Evolutionary conservation across 1,140 invertebrate species (phyloP).

Genomic region (Wasmannia auropunctata): DNA sequence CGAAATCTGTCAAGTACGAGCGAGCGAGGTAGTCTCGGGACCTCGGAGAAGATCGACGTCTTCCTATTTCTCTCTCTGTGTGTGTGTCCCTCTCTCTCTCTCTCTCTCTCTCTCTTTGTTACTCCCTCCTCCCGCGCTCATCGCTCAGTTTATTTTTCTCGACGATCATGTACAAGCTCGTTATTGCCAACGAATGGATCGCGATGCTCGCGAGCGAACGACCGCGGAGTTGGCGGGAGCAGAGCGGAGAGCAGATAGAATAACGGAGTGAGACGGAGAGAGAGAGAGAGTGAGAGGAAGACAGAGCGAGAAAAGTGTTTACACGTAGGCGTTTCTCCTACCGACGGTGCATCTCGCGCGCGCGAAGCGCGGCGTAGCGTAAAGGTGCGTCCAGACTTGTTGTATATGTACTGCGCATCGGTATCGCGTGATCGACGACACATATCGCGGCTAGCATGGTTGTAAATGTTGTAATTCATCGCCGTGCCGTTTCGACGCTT

Average conservation of each 20-base stretch:
- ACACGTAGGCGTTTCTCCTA: slow-evolving; percentile 50
- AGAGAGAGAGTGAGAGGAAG: background rate
- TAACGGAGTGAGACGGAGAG: background rate
- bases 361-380: slow-evolving; percentile 33
- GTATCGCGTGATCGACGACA: background rate
- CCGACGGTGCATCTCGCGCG: slow-evolving; percentile 41
- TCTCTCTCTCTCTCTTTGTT: background rate
- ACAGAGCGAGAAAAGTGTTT: slow-evolving; percentile 19
- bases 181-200: slow-evolving; percentile 40
- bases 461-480: background rate
- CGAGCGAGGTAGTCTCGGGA: background rate
- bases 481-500: background rate
- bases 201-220: slow-evolving; percentile 8
- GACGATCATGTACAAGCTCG: background rate
- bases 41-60: slow-evolving; percentile 16
- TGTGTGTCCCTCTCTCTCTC: background rate
- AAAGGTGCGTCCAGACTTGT: slow-evolving; percentile 32
- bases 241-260: slow-evolving; percentile 19
- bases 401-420: background rate
- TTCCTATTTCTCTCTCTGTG: background rate
- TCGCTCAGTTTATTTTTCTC: slow-evolving; percentile 37
- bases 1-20: slow-evolving; percentile 32
- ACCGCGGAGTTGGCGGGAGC: slow-evolving; percentile 24
- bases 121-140: background rate
- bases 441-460: background rate